A percentile compares a stretch with the other conserved stretches of the same genome.
These are phyloP conservation scores for Diplogasteroides magnus DNA, from an alignment of 1,140 invertebrate genomes.

Conservation along the genomic window DNA sequence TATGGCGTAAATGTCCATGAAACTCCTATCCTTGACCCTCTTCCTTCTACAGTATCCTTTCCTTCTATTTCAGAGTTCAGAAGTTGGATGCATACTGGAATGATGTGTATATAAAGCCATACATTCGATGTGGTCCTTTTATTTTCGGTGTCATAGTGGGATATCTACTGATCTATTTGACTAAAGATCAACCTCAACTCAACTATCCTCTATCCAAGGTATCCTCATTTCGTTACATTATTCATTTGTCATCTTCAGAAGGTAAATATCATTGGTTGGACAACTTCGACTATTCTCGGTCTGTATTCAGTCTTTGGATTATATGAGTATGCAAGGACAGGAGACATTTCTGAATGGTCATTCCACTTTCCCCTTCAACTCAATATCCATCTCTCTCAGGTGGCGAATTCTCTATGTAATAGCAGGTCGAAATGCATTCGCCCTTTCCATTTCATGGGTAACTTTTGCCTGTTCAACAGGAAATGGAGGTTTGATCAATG, in stretches of 20 bases:
- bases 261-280: conserved; percentile 42
- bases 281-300: conserved; percentile 36
- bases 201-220: no score
- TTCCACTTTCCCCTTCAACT: neutral
- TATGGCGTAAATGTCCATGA: no score
- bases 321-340: conserved; percentile 47
- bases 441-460: conserved; percentile 74
- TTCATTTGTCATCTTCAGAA: conserved; percentile 21
- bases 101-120: conserved; percentile 75
- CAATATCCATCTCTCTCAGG: neutral
- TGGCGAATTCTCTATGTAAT: conserved; percentile 70
- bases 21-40: neutral
- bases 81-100: conserved; percentile 67
- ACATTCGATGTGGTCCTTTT: conserved; percentile 61
- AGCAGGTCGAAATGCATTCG: conserved; percentile 77
- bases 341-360: conserved; percentile 44
- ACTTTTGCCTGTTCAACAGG: conserved; percentile 80
- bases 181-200: conserved; percentile 22
- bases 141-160: conserved; percentile 60
- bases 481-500: conserved; percentile 68
- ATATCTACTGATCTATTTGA: conserved; percentile 52
- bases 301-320: conserved; percentile 52
- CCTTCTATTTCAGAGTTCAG: conserved; percentile 37
- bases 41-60: conserved; percentile 6
- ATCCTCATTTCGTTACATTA: conserved; percentile 5